These are phyloP conservation scores for Falco cherrug DNA, from an alignment of 2,797 vertebrate species.

Conservation along the genomic window DNA sequence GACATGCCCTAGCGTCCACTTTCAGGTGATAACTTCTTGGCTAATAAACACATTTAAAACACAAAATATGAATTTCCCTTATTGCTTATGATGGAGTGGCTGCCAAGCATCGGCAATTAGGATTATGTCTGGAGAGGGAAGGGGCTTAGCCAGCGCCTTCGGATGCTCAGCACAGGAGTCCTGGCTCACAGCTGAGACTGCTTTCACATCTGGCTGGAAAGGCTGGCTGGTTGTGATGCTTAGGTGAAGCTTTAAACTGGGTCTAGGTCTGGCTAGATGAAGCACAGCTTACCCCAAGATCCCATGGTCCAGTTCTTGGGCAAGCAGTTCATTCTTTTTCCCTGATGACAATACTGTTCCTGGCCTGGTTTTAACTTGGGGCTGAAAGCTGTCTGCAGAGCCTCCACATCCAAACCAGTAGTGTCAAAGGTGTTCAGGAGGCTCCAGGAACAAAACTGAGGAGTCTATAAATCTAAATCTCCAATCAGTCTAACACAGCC, in stretches of 20 bases:
- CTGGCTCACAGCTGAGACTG: not conserved
- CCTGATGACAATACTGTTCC: not conserved
- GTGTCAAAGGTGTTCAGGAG: rapidly evolving
- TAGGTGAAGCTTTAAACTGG: not conserved
- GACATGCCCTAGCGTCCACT: conserved; percentile 52
- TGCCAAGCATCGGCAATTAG: conserved; percentile 49
- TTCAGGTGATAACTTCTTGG: conserved; percentile 70
- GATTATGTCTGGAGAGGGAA: conserved; percentile 25
- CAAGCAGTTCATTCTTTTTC: not conserved
- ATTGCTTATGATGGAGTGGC: conserved; percentile 23
- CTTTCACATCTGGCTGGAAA: not conserved
- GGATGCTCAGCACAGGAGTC: not conserved
- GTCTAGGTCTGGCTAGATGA: not conserved
- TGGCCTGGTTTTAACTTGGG: not conserved
- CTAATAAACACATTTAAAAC: conserved; percentile 69
- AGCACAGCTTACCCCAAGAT: not conserved
- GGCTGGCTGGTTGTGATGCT: not conserved
- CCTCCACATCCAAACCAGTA: not conserved
- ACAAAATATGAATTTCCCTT: conserved; percentile 69
- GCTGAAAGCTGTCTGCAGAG: not conserved
- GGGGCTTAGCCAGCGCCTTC: not conserved
- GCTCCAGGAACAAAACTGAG: not conserved
- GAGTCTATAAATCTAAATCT: not conserved
- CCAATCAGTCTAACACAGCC: not conserved
- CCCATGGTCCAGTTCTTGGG: not conserved